These are phyloP conservation scores for Drosophila hydei DNA, from an alignment of 1,140 invertebrate genomes.

Conservation along the genomic window DNA sequence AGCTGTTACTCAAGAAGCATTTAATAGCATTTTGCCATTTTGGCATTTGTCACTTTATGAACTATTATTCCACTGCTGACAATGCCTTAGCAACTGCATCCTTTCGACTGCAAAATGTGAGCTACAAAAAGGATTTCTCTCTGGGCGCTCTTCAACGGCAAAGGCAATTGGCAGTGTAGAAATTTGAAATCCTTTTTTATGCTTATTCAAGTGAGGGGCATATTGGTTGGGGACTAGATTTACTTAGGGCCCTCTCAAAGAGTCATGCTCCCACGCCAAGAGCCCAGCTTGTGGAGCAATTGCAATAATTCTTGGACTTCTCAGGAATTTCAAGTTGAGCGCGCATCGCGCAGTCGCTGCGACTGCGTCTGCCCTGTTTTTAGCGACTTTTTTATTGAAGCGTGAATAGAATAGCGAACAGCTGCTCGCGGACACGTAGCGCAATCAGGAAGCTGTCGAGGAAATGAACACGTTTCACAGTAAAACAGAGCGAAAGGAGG, in stretches of 20 bases:
- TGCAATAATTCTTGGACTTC: not conserved
- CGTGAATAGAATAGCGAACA: not conserved
- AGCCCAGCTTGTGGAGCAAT: too few relatives aligned
- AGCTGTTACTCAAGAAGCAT: too few relatives aligned
- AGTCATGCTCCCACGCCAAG: too few relatives aligned
- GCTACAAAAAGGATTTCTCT: slow-evolving; percentile 5
- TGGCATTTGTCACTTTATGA: too few relatives aligned
- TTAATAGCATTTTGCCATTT: too few relatives aligned
- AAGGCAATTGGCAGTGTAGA: slow-evolving; percentile 26
- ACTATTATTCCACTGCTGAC: not conserved
- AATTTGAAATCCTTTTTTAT: slow-evolving; percentile 14
- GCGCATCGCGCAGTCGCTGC: not conserved
- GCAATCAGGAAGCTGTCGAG: slow-evolving; percentile 20
- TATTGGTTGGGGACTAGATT: too few relatives aligned
- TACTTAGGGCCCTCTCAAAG: too few relatives aligned
- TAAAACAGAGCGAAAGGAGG: not conserved
- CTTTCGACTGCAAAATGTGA: not conserved
- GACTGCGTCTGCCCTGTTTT: not conserved
- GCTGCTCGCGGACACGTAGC: slow-evolving; percentile 5
- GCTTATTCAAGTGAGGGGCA: too few relatives aligned
- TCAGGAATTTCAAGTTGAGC: not conserved
- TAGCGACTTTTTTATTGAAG: slow-evolving; percentile 1
- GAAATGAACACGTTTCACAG: slow-evolving; percentile 1
- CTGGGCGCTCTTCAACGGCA: not conserved
- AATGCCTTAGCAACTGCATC: not conserved